Evolutionary conservation across 1,140 invertebrate genomes (phyloP).

Genomic region (Microplitis mediator): DNA sequence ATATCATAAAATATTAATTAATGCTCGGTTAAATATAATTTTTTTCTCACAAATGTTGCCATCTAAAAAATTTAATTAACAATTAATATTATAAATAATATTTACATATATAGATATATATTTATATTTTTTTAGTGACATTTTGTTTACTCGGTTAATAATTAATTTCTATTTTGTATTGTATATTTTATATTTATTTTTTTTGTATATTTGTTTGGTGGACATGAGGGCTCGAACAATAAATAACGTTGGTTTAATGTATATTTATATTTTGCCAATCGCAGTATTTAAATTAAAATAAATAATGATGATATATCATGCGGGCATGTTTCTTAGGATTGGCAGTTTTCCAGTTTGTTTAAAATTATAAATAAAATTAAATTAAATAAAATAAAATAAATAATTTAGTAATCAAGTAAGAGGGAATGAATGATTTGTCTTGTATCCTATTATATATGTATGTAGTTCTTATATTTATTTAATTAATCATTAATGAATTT

Average conservation of each 20-base stretch:
- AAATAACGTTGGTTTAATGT: background rate
- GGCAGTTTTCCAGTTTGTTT: slow-evolving; percentile 25
- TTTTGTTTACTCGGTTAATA: background rate
- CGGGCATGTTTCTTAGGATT: slow-evolving; percentile 26
- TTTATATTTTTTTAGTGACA: too few relatives aligned
- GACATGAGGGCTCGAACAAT: background rate
- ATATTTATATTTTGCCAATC: slow-evolving; percentile 22
- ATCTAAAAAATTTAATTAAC: background rate
- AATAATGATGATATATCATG: slow-evolving; percentile 16
- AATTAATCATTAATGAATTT: slow-evolving; percentile 40
- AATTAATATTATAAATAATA: too few relatives aligned
- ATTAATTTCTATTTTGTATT: background rate
- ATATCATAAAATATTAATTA: background rate
- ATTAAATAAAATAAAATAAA: background rate
- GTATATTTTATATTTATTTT: slow-evolving; percentile 1
- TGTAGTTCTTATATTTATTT: slow-evolving; percentile 58
- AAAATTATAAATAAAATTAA: background rate
- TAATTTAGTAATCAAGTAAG: slow-evolving; percentile 1
- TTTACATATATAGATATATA: too few relatives aligned
- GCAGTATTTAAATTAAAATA: slow-evolving; percentile 2
- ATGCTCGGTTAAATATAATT: background rate
- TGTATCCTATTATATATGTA: slow-evolving; percentile 29
- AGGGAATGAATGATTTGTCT: too few relatives aligned
- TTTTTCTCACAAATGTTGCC: background rate
- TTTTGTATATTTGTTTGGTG: background rate